Conservation (phyloP, 2,888 invertebrate species). For the Pachliopta kotzebuea region DNA sequence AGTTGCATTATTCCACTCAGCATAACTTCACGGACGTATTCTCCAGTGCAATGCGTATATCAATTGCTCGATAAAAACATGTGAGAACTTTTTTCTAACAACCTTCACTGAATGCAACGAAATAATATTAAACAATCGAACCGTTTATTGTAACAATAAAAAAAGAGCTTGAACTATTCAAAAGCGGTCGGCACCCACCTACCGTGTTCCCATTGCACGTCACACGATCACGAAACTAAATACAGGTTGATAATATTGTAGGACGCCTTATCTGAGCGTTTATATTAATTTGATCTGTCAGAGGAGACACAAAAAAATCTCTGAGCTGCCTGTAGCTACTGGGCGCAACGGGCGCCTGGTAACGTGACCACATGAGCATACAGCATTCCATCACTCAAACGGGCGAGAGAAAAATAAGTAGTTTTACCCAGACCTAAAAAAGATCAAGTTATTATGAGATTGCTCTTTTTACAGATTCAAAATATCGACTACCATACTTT, state of each 20-base stretch:
- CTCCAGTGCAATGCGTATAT: background rate
- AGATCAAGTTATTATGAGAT: slow-evolving; percentile 19
- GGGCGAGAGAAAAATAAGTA: slow-evolving; percentile 37
- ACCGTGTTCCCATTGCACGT: slow-evolving; percentile 72
- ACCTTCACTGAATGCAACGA: background rate
- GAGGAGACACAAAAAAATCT: slow-evolving; percentile 68
- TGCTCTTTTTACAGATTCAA: slow-evolving; percentile 8
- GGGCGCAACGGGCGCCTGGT: slow-evolving; percentile 51
- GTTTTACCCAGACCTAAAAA: slow-evolving; percentile 16
- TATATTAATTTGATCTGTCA: slow-evolving; percentile 81
- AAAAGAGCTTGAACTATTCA: slow-evolving; percentile 38
- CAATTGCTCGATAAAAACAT: background rate
- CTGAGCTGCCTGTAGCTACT: slow-evolving; percentile 63
- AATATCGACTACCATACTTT: slow-evolving; percentile 1
- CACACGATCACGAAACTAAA: slow-evolving; percentile 75
- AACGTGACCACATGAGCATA: slow-evolving; percentile 44
- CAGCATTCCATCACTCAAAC: slow-evolving; percentile 41
- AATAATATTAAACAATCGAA: slow-evolving; percentile 35
- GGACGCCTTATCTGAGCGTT: slow-evolving; percentile 76
- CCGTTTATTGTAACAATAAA: slow-evolving; percentile 39
- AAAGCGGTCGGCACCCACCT: slow-evolving; percentile 61
- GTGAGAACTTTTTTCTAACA: slow-evolving; percentile 2
- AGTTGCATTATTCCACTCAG: background rate
- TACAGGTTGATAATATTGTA: slow-evolving; percentile 74
- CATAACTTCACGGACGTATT: background rate